Conservation (phyloP, 2,797 vertebrate species). For the Decapterus maruadsi region DNA sequence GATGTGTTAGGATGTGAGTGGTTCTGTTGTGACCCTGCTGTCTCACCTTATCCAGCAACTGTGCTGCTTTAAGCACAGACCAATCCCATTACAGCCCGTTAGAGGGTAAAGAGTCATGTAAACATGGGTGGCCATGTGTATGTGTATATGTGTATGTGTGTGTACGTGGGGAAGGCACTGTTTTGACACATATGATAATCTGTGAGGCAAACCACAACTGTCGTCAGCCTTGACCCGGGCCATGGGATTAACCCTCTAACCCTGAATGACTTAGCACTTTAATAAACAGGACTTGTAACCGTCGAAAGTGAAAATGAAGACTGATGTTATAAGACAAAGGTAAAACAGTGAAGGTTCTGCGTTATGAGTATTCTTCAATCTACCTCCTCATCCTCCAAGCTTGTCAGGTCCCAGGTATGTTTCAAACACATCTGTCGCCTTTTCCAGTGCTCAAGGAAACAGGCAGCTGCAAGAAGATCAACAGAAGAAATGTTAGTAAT, state of each 20-base stretch:
- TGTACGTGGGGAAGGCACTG: neutral
- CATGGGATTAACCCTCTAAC: constrained; percentile 37
- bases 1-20: constrained; percentile 24
- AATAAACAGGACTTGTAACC: constrained; percentile 2
- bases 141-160: constrained; percentile 31
- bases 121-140: constrained; percentile 22
- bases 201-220: constrained; percentile 33
- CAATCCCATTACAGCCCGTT: constrained; percentile 69
- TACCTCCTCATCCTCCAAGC: constrained; percentile 96
- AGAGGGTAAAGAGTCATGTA: constrained; percentile 33
- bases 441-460: constrained; percentile 98
- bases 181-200: constrained; percentile 37
- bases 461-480: constrained; percentile 87
- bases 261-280: neutral
- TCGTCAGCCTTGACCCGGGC: constrained; percentile 7
- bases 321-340: too few species aligned
- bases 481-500: constrained; percentile 36
- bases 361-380: neutral
- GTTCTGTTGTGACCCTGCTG: constrained; percentile 44
- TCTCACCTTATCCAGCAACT: constrained; percentile 53
- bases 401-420: constrained; percentile 96
- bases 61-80: constrained; percentile 63
- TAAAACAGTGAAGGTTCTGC: neutral
- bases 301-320: neutral
- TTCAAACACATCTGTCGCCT: constrained; percentile 94